Conservation (phyloP, 2,113 vertebrate genomes). For the Sorex araneus region DNA sequence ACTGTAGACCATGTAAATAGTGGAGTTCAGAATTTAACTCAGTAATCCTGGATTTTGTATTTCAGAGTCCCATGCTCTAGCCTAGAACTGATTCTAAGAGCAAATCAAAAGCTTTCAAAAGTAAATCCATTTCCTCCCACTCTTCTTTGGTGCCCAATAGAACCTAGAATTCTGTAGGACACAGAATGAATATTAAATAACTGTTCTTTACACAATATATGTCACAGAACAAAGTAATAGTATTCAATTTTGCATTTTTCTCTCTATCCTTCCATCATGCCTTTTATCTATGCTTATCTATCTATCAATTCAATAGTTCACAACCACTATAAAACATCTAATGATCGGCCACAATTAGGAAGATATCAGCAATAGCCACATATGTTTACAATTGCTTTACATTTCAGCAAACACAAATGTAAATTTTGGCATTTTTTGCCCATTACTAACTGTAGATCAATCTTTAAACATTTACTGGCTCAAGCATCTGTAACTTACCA, state of each 20-base stretch:
- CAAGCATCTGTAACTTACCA: neutral
- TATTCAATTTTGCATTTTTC: neutral
- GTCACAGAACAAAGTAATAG: neutral
- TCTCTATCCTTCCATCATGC: neutral
- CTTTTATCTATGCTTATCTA: neutral
- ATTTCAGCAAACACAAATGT: neutral
- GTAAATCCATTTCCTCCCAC: neutral
- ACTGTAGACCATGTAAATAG: neutral
- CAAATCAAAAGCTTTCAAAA: neutral
- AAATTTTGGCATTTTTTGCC: neutral
- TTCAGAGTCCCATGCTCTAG: neutral
- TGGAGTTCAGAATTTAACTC: neutral
- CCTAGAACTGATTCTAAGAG: neutral
- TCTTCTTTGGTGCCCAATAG: neutral
- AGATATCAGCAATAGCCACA: neutral
- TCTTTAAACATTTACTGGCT: neutral
- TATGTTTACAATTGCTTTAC: neutral
- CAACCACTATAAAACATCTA: neutral
- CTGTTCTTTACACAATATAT: neutral
- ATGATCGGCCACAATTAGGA: neutral
- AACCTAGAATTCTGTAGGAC: neutral
- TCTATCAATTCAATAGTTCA: neutral
- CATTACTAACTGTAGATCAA: neutral
- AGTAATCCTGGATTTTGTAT: neutral
- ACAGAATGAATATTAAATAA: neutral